Conservation (phyloP, 2,113 vertebrate species). For the Rhinogobius similis region DNA sequence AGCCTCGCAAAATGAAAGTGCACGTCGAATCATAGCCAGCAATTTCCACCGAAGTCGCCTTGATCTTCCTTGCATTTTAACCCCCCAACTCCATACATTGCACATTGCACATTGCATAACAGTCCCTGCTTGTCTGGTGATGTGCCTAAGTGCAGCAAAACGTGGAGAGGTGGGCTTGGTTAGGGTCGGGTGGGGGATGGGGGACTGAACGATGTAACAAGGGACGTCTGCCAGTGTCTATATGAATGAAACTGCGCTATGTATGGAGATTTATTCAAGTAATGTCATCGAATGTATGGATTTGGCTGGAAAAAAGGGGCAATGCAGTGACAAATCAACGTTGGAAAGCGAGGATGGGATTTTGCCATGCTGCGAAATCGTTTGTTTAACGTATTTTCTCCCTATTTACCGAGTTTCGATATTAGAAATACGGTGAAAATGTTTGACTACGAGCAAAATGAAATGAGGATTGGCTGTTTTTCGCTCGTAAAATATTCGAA, state of each 20-base stretch:
- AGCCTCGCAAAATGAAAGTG: neutral
- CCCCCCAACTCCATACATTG: conserved; percentile 57
- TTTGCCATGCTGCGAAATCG: no score
- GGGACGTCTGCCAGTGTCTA: neutral
- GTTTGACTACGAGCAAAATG: no score
- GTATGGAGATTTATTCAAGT: neutral
- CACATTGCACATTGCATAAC: conserved; percentile 57
- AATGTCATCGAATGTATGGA: no score
- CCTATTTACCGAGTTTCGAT: no score
- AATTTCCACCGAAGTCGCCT: conserved; percentile 39
- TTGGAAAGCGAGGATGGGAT: neutral
- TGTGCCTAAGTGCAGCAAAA: conserved; percentile 34
- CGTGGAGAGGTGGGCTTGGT: conserved; percentile 12
- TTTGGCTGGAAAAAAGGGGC: neutral
- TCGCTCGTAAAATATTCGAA: neutral
- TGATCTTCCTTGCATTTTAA: conserved; percentile 27
- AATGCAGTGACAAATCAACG: neutral
- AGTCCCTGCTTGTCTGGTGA: conserved; percentile 15
- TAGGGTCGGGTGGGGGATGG: conserved; percentile 22
- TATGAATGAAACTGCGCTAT: neutral
- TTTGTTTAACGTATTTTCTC: no score
- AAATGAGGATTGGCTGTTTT: no score
- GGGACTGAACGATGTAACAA: neutral
- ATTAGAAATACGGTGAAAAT: no score
- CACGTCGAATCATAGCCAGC: neutral